Evolutionary conservation across 2,888 invertebrate genomes (phyloP), one percentile per base, ranked within the genome.

Genomic region (Chaetogeoica ovagalla): DNA sequence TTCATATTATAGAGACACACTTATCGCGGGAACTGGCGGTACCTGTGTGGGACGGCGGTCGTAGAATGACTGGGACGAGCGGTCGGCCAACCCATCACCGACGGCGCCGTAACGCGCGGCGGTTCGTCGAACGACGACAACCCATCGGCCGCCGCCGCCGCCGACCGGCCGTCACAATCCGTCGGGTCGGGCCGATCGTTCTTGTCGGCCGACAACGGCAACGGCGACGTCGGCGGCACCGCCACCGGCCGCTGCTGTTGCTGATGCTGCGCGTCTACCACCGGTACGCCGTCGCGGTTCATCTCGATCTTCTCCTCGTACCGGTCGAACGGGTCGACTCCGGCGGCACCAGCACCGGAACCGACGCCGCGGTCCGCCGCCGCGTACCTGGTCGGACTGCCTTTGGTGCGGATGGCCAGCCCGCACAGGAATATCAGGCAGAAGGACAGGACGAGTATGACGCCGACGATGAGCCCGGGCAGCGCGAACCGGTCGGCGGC

Each of bases 261-360:
- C 21, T 3, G 39, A 17, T 15, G 30, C 1, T 9, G 52, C 7
- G 15, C 17, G 52, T 23, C 55, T 30, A 48, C 7, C 17, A 21
- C 30, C 0, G 15, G 17, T 21, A 9, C 11, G 21, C 21, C 60
- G 30, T 63, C 48, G 84, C 90, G 89, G 86, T 90, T 91, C 88
- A 92, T 90, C 85, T 93, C 93, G 83, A 93, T 93, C 88, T 93
- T 93, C 86, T 93, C 93, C 86, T 93, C 93, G 85, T 93, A 93
- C 86, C 90, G 92, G 84, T 92, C 92, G 83, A 87, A 72, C 59
- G 82, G 70, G 66, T 81, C 70, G 52, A 2, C 30, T 30, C 43
- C 6, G 84, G 39, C 30, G 84, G 82, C 88, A 87, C 17, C 87
- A 86, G 39, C 86, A 87, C 19, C 86, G 85, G 30, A n/a, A 59